Evolutionary conservation across 2,113 vertebrate genomes (phyloP).

Genomic region (Crypturellus undulatus): DNA sequence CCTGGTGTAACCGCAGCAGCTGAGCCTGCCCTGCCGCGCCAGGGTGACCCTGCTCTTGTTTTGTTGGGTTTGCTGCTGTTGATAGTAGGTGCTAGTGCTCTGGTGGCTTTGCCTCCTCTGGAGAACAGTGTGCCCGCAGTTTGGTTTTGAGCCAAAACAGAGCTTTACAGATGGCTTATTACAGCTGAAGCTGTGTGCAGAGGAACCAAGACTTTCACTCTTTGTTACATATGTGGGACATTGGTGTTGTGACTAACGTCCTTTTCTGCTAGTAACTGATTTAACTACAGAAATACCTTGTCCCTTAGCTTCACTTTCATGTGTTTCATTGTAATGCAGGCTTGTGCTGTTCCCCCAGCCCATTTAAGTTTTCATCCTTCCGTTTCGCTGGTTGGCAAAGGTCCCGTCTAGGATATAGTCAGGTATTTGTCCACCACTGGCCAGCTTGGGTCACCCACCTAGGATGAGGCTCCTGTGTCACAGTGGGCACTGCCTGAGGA

Average conservation of each 20-base stretch:
- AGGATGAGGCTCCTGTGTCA: background rate
- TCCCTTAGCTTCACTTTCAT: background rate
- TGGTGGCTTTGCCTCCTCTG: background rate
- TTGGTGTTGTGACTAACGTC: background rate
- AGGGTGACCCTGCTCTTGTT: background rate
- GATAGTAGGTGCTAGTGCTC: accelerated
- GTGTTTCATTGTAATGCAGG: background rate
- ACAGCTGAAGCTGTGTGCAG: background rate
- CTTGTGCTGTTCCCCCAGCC: background rate
- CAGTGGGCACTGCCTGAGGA: background rate
- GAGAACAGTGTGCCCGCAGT: background rate
- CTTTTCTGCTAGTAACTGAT: background rate
- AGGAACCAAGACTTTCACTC: background rate
- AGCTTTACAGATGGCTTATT: background rate
- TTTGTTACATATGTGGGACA: background rate
- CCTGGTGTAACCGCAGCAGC: background rate
- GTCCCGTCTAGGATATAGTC: background rate
- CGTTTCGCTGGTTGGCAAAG: background rate
- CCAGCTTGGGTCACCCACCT: background rate
- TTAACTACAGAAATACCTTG: background rate
- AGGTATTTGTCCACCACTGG: background rate
- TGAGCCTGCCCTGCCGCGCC: background rate
- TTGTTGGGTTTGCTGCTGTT: background rate
- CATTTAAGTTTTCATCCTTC: background rate
- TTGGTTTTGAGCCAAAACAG: background rate